Conservation (phyloP, 2,113 vertebrate species). For the Rana temporaria region DNA sequence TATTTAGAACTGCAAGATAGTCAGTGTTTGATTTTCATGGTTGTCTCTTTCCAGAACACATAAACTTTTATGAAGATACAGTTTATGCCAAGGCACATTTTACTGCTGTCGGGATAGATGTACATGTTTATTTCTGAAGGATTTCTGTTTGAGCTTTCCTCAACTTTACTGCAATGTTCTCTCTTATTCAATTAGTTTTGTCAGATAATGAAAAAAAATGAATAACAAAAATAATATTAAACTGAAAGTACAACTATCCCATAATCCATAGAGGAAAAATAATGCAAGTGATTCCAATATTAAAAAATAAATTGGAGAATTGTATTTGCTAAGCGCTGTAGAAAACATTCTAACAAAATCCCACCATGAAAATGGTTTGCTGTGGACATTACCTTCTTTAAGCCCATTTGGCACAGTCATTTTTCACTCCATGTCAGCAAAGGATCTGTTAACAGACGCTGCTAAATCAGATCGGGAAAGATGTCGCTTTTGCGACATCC, state of each 20-base stretch:
- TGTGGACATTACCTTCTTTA: no score
- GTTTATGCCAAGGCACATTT: slow-evolving; percentile 1
- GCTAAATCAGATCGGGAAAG: no score
- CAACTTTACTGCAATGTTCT: not conserved
- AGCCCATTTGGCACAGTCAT: no score
- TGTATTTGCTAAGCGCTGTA: no score
- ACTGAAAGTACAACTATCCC: not conserved
- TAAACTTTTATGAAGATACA: slow-evolving; percentile 40
- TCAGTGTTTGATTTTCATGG: slow-evolving; percentile 1
- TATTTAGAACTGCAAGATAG: not conserved
- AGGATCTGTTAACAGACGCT: no score
- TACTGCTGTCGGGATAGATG: slow-evolving; percentile 28
- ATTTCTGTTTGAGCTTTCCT: not conserved
- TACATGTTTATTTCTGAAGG: not conserved
- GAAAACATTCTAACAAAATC: no score
- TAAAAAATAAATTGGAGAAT: no score
- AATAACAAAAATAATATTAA: not conserved
- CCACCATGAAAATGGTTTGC: no score
- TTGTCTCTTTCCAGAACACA: not conserved
- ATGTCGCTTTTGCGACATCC: no score
- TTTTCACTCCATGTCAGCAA: no score
- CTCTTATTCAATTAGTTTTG: not conserved
- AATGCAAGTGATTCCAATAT: no score
- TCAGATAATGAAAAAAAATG: not conserved
- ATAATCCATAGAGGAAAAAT: no score